Percentiles rank a stretch among this genome's conserved stretches.
These are phyloP conservation scores for Dryobotodes eremita DNA, from an alignment of 2,888 invertebrate species.

Conservation along the genomic window DNA sequence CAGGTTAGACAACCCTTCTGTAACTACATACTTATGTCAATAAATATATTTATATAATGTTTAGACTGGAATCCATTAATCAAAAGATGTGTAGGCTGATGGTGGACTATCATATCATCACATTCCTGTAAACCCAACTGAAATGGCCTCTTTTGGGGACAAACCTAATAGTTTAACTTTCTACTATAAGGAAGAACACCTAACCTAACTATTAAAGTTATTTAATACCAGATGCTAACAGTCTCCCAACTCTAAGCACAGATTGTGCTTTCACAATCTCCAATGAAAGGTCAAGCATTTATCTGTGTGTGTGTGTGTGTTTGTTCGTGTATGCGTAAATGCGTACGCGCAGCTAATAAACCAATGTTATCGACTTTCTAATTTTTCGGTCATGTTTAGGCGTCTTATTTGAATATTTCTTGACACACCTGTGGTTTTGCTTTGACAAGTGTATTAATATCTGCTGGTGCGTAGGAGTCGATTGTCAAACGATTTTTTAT, in stretches of 20 bases:
- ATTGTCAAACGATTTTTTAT: not conserved
- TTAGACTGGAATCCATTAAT: not conserved
- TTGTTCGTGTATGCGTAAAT: conserved; percentile 57
- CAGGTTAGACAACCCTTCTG: too few species aligned
- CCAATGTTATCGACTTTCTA: conserved; percentile 84
- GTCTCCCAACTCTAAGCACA: conserved; percentile 32
- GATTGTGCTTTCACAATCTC: conserved; percentile 82
- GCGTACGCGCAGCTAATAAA: conserved; percentile 71
- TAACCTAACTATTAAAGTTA: conserved; percentile 39
- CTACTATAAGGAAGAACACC: not conserved
- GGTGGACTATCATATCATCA: not conserved
- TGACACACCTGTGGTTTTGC: conserved; percentile 60
- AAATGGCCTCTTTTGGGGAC: not conserved
- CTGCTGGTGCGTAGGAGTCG: conserved; percentile 26
- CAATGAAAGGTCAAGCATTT: conserved; percentile 81
- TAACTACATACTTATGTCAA: too few species aligned
- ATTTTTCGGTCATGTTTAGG: conserved; percentile 75
- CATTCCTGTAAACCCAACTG: not conserved
- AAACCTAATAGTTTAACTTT: not conserved
- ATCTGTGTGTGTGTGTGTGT: conserved; percentile 30
- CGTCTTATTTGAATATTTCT: conserved; percentile 61
- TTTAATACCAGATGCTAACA: conserved; percentile 51
- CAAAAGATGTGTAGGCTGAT: not conserved
- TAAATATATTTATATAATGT: too few species aligned
- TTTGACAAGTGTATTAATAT: conserved; percentile 58